phyloP scores from a whole-genome alignment of 2,888 invertebrate genomes.

The Pseudoips prasinana region DNA sequence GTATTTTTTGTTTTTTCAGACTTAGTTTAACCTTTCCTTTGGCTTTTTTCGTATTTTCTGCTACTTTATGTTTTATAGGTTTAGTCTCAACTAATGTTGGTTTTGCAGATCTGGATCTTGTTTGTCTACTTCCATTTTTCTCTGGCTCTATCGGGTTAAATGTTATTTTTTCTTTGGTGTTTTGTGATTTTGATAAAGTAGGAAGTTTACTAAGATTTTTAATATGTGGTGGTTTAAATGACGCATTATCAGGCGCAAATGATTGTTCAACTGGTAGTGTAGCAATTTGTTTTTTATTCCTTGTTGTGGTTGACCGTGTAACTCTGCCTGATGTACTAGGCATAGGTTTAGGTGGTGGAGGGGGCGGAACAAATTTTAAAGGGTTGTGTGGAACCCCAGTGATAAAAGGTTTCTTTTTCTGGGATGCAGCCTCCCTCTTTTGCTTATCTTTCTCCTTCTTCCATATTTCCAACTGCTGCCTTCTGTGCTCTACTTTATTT shows the following conservation, averaged over 20 bases:
- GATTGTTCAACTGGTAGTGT: slow-evolving; percentile 36
- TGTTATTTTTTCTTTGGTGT: slow-evolving; percentile 34
- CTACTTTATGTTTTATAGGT: slow-evolving; percentile 6
- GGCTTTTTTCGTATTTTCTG: slow-evolving; percentile 16
- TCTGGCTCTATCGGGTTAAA: slow-evolving; percentile 42
- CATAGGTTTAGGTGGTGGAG: slow-evolving; percentile 51
- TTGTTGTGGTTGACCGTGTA: slow-evolving; percentile 49
- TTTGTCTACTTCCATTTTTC: slow-evolving; percentile 17
- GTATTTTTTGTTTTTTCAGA: slow-evolving; percentile 11
- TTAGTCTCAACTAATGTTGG: slow-evolving; percentile 1
- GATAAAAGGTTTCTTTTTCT: slow-evolving; percentile 68
- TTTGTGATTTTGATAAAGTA: slow-evolving; percentile 36
- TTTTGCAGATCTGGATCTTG: slow-evolving; percentile 17
- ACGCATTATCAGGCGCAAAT: slow-evolving; percentile 79
- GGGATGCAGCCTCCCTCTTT: slow-evolving; percentile 49
- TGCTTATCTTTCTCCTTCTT: slow-evolving; percentile 66
- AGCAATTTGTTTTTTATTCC: slow-evolving; percentile 17
- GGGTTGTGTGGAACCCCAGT: slow-evolving; percentile 52
- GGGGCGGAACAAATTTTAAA: slow-evolving; percentile 54
- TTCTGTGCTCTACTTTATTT: slow-evolving; percentile 50
- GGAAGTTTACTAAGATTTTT: slow-evolving; percentile 42
- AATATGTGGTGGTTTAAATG: slow-evolving; percentile 71
- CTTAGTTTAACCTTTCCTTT: slow-evolving; percentile 28
- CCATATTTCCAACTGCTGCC: slow-evolving; percentile 66
- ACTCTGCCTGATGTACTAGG: slow-evolving; percentile 62